These are phyloP conservation scores for Blennius ocellaris DNA, from an alignment of 2,113 vertebrate species.

Conservation along the genomic window DNA sequence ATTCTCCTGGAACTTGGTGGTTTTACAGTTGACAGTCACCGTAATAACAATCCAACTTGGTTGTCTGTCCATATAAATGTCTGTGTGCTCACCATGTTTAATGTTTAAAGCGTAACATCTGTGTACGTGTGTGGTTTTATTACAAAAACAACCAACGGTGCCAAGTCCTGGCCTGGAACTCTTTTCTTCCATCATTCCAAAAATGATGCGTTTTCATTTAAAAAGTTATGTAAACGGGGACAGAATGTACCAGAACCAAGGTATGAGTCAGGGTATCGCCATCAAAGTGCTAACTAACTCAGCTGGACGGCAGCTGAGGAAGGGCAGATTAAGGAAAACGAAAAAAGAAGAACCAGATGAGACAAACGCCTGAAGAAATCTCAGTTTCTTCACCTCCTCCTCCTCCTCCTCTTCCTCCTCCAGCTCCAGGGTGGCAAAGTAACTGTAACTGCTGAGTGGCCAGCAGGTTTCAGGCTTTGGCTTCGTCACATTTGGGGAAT, in stretches of 20 bases:
- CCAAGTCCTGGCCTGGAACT: too few relatives aligned
- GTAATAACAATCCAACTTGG: too few relatives aligned
- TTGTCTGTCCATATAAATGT: too few relatives aligned
- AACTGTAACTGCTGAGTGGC: not conserved
- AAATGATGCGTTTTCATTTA: too few relatives aligned
- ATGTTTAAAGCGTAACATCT: too few relatives aligned
- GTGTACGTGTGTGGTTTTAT: too few relatives aligned
- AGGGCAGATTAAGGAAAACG: not conserved
- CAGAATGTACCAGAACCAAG: conserved; percentile 4
- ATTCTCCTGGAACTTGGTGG: too few relatives aligned
- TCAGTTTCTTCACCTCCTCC: not conserved
- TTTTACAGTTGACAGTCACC: too few relatives aligned
- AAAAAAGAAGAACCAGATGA: not conserved
- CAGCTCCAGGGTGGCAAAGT: not conserved
- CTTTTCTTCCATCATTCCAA: too few relatives aligned
- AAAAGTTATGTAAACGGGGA: too few relatives aligned
- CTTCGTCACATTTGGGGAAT: conserved; percentile 26
- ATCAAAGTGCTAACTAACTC: not conserved
- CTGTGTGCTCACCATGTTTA: too few relatives aligned
- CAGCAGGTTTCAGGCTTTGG: conserved; percentile 5
- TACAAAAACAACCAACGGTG: too few relatives aligned
- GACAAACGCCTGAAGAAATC: not conserved
- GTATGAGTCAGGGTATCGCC: conserved; percentile 7
- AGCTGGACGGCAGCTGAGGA: conserved; percentile 8
- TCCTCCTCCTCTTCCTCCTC: not conserved